A percentile compares a stretch with the other conserved stretches of the same genome.
Conservation (phyloP, 2,888 invertebrate genomes). For the Trilocha varians region DNA sequence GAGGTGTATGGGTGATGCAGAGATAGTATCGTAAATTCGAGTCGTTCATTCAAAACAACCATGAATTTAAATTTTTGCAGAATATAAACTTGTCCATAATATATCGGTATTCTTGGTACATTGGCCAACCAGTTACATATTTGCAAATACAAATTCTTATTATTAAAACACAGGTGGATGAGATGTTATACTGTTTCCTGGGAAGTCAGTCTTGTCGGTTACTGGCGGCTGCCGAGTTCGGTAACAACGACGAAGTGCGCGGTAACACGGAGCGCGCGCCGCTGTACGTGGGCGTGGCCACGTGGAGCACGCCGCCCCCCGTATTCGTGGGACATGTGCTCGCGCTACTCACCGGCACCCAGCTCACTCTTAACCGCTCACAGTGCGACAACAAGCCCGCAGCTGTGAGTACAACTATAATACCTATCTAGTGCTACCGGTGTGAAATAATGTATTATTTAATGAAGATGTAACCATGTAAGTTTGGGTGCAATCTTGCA, state of each 20-base stretch:
- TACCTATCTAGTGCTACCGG: too few species aligned
- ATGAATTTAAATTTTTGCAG: too few species aligned
- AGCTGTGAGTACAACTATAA: slow-evolving; percentile 31
- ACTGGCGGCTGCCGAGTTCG: slow-evolving; percentile 67
- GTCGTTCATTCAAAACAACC: too few species aligned
- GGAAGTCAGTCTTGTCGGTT: slow-evolving; percentile 79
- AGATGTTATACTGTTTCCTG: slow-evolving; percentile 85
- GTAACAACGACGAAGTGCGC: slow-evolving; percentile 29
- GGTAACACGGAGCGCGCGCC: slow-evolving; percentile 21
- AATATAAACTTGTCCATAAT: too few species aligned
- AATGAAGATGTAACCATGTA: too few species aligned
- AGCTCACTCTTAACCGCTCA: slow-evolving; percentile 26
- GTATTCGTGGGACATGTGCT: slow-evolving; percentile 75
- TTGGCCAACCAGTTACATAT: too few species aligned
- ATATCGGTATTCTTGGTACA: too few species aligned
- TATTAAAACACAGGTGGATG: slow-evolving; percentile 69
- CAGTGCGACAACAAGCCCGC: slow-evolving; percentile 23
- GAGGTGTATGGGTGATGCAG: too few species aligned
- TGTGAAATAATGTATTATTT: too few species aligned
- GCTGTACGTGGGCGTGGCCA: slow-evolving; percentile 60
- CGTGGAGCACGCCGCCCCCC: slow-evolving; percentile 60
- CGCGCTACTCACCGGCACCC: slow-evolving; percentile 75
- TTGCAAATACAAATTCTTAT: too few species aligned
- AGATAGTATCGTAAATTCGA: too few species aligned
- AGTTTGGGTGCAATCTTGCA: too few species aligned